Conservation (phyloP, 2,797 vertebrate genomes). For the Crocidura indochinensis region DNA sequence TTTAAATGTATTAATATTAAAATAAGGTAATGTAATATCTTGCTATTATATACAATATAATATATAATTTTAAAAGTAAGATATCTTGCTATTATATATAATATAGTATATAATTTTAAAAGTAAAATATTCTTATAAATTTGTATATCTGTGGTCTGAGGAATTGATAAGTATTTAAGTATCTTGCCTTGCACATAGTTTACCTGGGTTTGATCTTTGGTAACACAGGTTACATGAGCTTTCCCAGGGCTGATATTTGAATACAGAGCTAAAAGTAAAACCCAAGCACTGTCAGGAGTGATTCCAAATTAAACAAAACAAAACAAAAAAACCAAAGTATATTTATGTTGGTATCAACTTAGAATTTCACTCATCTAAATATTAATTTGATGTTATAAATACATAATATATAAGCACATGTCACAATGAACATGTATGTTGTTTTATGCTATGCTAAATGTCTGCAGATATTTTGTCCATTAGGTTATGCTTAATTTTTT, state of each 20-base stretch:
- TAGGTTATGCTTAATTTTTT: neutral
- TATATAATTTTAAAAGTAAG: slow-evolving; percentile 25
- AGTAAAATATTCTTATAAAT: neutral
- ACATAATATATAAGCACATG: neutral
- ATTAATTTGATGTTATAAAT: slow-evolving; percentile 10
- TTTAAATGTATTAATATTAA: neutral
- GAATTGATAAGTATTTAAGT: too few species aligned
- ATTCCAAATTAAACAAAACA: neutral
- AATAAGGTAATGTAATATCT: slow-evolving; percentile 22
- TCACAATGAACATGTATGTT: neutral
- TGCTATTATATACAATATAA: too few species aligned
- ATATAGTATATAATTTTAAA: slow-evolving; percentile 40
- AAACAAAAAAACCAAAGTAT: slow-evolving; percentile 20
- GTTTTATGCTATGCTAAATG: neutral
- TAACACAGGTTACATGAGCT: too few species aligned
- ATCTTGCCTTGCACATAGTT: too few species aligned
- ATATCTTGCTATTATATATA: too few species aligned
- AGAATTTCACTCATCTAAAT: neutral
- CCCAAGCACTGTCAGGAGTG: too few species aligned
- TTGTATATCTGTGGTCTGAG: too few species aligned
- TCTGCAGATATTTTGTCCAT: neutral
- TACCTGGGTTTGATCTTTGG: too few species aligned
- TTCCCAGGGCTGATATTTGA: too few species aligned
- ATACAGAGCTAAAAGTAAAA: too few species aligned
- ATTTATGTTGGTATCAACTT: slow-evolving; percentile 3